A percentile compares a stretch with the other conserved stretches of the same genome.
Evolutionary conservation across 2,113 vertebrate genomes (phyloP).

Genomic region (Neotragus pygmaeus): DNA sequence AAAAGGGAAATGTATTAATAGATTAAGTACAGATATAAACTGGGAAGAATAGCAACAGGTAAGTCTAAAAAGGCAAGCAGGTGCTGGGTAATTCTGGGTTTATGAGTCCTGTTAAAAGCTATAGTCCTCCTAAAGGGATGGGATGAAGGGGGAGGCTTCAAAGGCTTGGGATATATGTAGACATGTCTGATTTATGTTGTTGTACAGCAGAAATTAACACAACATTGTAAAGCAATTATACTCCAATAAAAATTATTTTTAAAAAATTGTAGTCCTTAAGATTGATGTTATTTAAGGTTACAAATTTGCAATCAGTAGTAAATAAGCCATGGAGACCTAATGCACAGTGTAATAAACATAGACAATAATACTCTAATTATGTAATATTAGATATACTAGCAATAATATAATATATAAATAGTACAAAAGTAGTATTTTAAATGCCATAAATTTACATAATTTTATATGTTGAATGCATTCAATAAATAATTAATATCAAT

Average conservation of each 20-base stretch:
- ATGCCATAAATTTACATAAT: background rate
- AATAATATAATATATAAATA: background rate
- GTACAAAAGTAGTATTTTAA: background rate
- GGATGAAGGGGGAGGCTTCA: background rate
- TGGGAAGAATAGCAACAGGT: background rate
- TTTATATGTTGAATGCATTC: background rate
- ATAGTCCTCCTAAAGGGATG: background rate
- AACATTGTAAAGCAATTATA: background rate
- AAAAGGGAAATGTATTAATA: background rate
- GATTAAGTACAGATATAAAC: background rate
- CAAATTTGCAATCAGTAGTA: background rate
- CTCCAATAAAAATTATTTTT: background rate
- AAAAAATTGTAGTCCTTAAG: background rate
- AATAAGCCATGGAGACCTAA: background rate
- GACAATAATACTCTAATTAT: background rate
- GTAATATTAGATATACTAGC: background rate
- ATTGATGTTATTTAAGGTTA: background rate
- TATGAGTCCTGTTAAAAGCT: background rate
- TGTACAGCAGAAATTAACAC: background rate
- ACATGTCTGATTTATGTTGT: background rate
- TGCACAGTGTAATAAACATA: background rate
- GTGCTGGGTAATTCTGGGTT: background rate
- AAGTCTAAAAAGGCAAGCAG: background rate
- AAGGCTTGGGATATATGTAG: background rate
- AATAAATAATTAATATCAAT: background rate